Evolutionary conservation across 2,888 invertebrate genomes (phyloP).

Genomic region (Tetranychus piercei): DNA sequence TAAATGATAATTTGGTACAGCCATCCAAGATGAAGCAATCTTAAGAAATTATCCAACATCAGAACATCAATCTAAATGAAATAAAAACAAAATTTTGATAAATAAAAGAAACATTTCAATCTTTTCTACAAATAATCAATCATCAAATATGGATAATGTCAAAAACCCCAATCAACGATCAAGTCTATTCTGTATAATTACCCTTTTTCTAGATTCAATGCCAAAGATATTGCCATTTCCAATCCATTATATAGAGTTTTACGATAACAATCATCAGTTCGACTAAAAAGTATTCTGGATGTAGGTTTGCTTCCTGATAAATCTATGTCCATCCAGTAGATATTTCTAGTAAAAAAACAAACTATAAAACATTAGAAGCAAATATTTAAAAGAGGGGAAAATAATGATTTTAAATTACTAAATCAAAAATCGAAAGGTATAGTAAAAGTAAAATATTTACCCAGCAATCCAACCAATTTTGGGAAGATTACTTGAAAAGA

Average conservation of each 20-base stretch:
- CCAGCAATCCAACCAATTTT: conserved; percentile 81
- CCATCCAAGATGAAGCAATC: conserved; percentile 92
- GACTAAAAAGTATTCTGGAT: conserved; percentile 63
- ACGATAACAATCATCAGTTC: conserved; percentile 70
- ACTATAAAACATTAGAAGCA: conserved; percentile 35
- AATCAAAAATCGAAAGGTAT: conserved; percentile 36
- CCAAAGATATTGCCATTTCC: conserved; percentile 71
- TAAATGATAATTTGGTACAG: conserved; percentile 60
- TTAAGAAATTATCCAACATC: conserved; percentile 71
- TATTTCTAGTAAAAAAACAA: conserved; percentile 41
- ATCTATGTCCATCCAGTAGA: conserved; percentile 82
- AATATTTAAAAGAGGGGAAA: conserved; percentile 27
- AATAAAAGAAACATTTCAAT: background rate
- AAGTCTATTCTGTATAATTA: conserved; percentile 26
- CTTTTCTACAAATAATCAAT: conserved; percentile 92
- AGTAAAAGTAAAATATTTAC: conserved; percentile 36
- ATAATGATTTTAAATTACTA: conserved; percentile 36
- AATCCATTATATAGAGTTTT: conserved; percentile 53
- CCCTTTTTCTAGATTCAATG: conserved; percentile 46
- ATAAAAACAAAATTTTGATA: background rate
- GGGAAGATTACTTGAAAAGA: conserved; percentile 66
- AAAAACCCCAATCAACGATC: background rate
- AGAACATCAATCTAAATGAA: conserved; percentile 61
- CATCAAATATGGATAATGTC: conserved; percentile 46
- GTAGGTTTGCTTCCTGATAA: too few species aligned